Evolutionary conservation across 2,888 invertebrate species (phyloP).

Genomic region (Bembecia ichneumoniformis): DNA sequence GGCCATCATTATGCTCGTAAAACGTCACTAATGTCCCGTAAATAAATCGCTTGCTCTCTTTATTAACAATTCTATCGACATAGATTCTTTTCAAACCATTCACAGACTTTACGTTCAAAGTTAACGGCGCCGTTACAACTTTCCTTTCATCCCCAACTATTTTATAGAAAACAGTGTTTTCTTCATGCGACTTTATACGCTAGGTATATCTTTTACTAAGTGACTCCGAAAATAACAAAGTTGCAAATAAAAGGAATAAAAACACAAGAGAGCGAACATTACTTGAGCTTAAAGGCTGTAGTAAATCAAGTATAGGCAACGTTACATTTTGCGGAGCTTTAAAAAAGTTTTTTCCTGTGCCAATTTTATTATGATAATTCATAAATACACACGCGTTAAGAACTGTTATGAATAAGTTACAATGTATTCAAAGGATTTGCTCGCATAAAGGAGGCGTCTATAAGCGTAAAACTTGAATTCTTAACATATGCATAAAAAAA

Average conservation of each 20-base stretch:
- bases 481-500: background rate
- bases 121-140: slow-evolving; percentile 63
- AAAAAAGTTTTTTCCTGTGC: slow-evolving; percentile 36
- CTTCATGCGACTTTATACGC: slow-evolving; percentile 67
- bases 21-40: slow-evolving; percentile 63
- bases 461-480: background rate
- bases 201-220: slow-evolving; percentile 64
- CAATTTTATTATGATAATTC: slow-evolving; percentile 47
- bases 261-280: slow-evolving; percentile 46
- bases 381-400: slow-evolving; percentile 42
- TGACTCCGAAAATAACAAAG: slow-evolving; percentile 55
- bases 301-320: slow-evolving; percentile 46
- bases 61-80: slow-evolving; percentile 66
- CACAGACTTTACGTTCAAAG: slow-evolving; percentile 61
- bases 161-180: slow-evolving; percentile 68
- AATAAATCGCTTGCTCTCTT: slow-evolving; percentile 58
- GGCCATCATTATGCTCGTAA: slow-evolving; percentile 50
- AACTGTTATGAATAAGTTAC: slow-evolving; percentile 31
- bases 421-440: slow-evolving; percentile 24
- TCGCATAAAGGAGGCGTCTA: background rate
- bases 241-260: slow-evolving; percentile 58
- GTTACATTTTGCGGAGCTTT: slow-evolving; percentile 43
- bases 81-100: slow-evolving; percentile 60
- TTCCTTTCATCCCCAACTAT: slow-evolving; percentile 64
- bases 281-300: slow-evolving; percentile 43